Evolutionary conservation across 2,888 invertebrate genomes (phyloP).

Genomic region (Copidosoma aretas): DNA sequence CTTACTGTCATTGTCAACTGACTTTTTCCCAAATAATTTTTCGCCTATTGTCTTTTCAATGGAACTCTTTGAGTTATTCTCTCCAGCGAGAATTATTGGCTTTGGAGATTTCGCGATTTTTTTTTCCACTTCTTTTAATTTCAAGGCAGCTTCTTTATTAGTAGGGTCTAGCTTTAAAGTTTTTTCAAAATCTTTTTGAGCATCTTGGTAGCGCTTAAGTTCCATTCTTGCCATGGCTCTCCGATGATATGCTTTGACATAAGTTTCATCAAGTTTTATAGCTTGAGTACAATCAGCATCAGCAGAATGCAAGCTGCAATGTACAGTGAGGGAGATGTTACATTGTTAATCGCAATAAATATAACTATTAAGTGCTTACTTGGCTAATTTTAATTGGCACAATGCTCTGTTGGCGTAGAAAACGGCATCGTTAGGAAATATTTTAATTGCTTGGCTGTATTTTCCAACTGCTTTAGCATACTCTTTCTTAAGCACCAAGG

Average conservation of each 20-base stretch:
- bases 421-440: conserved; percentile 79
- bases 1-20: neutral
- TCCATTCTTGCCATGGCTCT: conserved; percentile 78
- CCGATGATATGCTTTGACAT: conserved; percentile 85
- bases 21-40: conserved; percentile 23
- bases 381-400: conserved; percentile 81
- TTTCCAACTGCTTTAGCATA: conserved; percentile 86
- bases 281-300: conserved; percentile 84
- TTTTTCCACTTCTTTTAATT: conserved; percentile 67
- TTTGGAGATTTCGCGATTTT: conserved; percentile 61
- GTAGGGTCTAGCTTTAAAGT: conserved; percentile 80
- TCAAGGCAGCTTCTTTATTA: conserved; percentile 73
- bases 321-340: conserved; percentile 10
- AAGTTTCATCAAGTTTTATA: conserved; percentile 76
- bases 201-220: conserved; percentile 75
- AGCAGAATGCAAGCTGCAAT: conserved; percentile 70
- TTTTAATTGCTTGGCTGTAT: conserved; percentile 86
- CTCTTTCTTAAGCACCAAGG: conserved; percentile 76
- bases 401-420: conserved; percentile 89
- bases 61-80: conserved; percentile 6
- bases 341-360: conserved; percentile 33
- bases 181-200: conserved; percentile 74
- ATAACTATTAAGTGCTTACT: conserved; percentile 65
- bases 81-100: conserved; percentile 32
- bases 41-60: conserved; percentile 34